Conservation (phyloP, 2,113 vertebrate species). For the Alethe castanea region DNA sequence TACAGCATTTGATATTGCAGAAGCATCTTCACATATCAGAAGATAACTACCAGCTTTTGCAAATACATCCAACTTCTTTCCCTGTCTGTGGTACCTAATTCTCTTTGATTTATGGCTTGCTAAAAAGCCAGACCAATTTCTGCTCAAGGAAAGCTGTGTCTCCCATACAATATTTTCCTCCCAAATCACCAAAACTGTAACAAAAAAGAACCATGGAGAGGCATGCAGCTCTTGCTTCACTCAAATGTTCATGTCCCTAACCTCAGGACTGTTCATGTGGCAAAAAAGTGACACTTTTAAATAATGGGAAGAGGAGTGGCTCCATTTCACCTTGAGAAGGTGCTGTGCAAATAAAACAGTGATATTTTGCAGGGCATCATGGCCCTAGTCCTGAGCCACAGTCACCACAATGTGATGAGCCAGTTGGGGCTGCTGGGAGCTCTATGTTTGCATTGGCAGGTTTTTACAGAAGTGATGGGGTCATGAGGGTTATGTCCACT, state of each 20-base stretch:
- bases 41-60: neutral
- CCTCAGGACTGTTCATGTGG: fast-evolving
- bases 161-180: neutral
- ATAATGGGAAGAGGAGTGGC: neutral
- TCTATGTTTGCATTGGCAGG: slow-evolving; percentile 32
- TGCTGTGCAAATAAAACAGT: neutral
- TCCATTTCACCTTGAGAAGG: neutral
- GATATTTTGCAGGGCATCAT: neutral
- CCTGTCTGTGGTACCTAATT: neutral
- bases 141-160: neutral
- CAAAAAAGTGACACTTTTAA: neutral
- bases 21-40: neutral
- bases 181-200: neutral
- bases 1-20: neutral
- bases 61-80: neutral
- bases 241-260: neutral
- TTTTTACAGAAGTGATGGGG: neutral
- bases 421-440: neutral
- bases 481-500: slow-evolving; percentile 26
- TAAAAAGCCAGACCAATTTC: neutral
- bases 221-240: neutral
- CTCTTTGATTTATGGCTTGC: neutral
- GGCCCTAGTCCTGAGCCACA: neutral
- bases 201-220: neutral
- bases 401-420: neutral